Conservation (phyloP, 2,113 vertebrate genomes). For the Paratilapia polleni region DNA sequence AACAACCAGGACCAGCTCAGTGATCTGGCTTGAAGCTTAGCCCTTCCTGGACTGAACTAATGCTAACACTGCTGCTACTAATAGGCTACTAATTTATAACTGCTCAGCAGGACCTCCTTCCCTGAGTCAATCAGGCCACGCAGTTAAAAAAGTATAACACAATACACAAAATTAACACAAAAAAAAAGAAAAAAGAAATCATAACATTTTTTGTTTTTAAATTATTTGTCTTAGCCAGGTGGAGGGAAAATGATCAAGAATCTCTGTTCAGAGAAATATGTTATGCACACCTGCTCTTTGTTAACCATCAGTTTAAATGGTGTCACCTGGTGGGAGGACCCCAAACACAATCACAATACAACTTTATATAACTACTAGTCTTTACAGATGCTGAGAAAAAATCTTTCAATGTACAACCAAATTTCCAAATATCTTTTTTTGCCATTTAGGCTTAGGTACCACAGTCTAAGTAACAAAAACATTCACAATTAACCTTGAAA, state of each 20-base stretch:
- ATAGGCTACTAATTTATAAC: not conserved
- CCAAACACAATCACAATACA: not conserved
- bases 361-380: not conserved
- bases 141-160: not conserved
- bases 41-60: not conserved
- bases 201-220: not conserved
- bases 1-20: not conserved
- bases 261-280: not conserved
- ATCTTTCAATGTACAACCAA: too few species aligned
- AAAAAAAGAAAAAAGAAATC: not conserved
- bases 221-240: not conserved
- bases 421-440: not conserved
- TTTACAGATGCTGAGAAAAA: not conserved
- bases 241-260: fast-evolving
- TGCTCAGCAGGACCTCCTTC: not conserved
- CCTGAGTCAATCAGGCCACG: not conserved
- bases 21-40: not conserved
- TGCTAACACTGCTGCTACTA: not conserved
- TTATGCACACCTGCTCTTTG: conserved; percentile 14
- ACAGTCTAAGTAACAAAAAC: too few species aligned
- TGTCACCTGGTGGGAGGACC: conserved; percentile 45
- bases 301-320: conserved; percentile 30
- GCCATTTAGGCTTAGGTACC: too few species aligned
- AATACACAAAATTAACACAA: not conserved
- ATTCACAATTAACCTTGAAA: not conserved